Conservation (phyloP, 2,888 invertebrate species). For the Phorcus lineatus region DNA sequence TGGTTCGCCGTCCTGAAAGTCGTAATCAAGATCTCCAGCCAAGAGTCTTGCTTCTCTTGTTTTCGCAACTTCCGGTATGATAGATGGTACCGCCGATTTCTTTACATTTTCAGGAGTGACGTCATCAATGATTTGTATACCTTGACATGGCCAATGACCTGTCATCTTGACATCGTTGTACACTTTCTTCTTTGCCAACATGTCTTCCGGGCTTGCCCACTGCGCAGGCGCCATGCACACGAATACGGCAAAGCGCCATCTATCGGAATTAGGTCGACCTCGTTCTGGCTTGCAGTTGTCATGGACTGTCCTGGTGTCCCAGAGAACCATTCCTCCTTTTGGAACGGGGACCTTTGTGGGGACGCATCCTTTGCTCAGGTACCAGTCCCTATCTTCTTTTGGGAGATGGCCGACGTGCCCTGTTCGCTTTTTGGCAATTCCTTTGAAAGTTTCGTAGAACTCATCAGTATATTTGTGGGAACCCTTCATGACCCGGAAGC, state of each 20-base stretch:
- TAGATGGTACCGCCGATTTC: neutral
- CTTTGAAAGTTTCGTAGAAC: conserved; percentile 41
- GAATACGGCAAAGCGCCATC: conserved; percentile 60
- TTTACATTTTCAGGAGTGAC: neutral
- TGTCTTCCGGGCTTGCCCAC: conserved; percentile 54
- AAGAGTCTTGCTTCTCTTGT: conserved; percentile 48
- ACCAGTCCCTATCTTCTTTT: conserved; percentile 42
- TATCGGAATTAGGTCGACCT: conserved; percentile 44
- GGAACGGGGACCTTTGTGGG: conserved; percentile 51
- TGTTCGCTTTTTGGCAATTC: conserved; percentile 23
- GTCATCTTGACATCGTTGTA: conserved; percentile 50
- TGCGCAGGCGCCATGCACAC: conserved; percentile 62
- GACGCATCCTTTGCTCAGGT: conserved; percentile 44
- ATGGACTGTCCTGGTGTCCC: conserved; percentile 64
- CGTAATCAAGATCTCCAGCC: conserved; percentile 47
- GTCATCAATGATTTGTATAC: neutral
- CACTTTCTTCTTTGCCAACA: conserved; percentile 44
- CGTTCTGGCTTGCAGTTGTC: conserved; percentile 53
- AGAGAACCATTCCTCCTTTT: conserved; percentile 65
- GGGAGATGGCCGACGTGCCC: conserved; percentile 41
- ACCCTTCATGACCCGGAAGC: conserved; percentile 49
- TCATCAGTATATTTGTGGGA: conserved; percentile 49
- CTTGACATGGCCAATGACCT: conserved; percentile 56
- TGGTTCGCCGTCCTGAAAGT: conserved; percentile 51
- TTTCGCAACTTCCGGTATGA: conserved; percentile 47